A percentile compares a stretch with the other conserved stretches of the same genome.
phyloP scores from a whole-genome alignment of 2,797 vertebrate species.

The Acipenser oxyrinchus region DNA sequence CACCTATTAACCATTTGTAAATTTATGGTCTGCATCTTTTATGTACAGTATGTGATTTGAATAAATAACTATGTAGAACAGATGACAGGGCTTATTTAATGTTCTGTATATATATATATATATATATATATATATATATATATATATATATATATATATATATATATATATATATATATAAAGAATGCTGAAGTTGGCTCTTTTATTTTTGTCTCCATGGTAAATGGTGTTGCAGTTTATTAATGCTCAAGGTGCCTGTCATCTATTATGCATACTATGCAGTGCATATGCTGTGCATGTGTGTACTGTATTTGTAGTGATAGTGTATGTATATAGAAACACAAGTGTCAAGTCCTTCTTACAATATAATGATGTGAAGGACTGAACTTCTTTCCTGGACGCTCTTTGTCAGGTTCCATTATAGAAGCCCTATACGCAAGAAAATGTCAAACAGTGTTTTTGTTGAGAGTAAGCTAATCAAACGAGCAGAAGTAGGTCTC shows the following conservation, averaged over 20 bases:
- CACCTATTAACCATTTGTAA: not conserved
- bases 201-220: too few species aligned
- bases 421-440: not conserved
- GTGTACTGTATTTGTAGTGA: not conserved
- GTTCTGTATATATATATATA: too few species aligned
- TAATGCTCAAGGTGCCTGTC: not conserved
- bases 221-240: too few species aligned
- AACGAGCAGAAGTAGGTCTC: conserved; percentile 38
- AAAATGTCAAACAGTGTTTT: not conserved
- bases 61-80: not conserved
- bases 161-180: too few species aligned
- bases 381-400: not conserved
- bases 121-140: too few species aligned
- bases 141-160: too few species aligned
- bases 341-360: not conserved
- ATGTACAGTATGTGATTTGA: not conserved
- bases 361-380: not conserved
- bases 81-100: not conserved
- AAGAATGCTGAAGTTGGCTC: too few species aligned
- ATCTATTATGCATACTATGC: not conserved
- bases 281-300: not conserved
- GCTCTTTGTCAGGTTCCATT: not conserved
- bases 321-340: not conserved
- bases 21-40: not conserved
- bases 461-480: conserved; percentile 20